A percentile compares a stretch with the other conserved stretches of the same genome.
phyloP scores from a whole-genome alignment of 2,113 vertebrate genomes.

The Aix galericulata region DNA sequence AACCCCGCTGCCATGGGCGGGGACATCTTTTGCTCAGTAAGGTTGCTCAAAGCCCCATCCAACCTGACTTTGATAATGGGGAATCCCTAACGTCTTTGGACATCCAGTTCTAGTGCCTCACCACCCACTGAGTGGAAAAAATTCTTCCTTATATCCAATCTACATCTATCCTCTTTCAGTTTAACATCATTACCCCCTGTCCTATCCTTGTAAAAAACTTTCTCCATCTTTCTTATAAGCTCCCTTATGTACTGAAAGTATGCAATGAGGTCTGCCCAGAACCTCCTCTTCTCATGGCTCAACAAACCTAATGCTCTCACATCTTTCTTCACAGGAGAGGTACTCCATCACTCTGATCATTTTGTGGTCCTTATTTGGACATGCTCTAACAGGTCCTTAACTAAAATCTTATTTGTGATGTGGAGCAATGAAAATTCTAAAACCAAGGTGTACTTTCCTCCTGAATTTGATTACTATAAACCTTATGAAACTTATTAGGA shows the following conservation, averaged over 20 bases:
- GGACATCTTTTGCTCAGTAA: not conserved
- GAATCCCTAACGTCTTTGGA: not conserved
- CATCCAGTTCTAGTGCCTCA: not conserved
- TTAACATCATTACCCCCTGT: not conserved
- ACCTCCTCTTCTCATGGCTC: not conserved
- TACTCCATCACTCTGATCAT: not conserved
- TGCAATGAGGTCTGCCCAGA: not conserved
- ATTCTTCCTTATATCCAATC: not conserved
- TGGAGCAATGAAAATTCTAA: not conserved
- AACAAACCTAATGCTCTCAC: not conserved
- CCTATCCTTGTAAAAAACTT: not conserved
- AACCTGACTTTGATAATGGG: not conserved
- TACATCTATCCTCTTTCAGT: not conserved
- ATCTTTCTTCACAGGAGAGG: not conserved
- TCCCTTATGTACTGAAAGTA: not conserved
- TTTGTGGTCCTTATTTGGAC: not conserved
- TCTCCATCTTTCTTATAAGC: not conserved
- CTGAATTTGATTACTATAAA: not conserved
- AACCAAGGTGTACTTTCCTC: not conserved
- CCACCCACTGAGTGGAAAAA: not conserved
- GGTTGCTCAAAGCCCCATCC: not conserved
- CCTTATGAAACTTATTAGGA: not conserved
- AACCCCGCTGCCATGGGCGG: not conserved
- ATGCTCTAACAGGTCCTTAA: not conserved
- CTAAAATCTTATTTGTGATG: not conserved